Evolutionary conservation across 2,888 invertebrate species (phyloP).

Genomic region (Stramonita haemastoma): DNA sequence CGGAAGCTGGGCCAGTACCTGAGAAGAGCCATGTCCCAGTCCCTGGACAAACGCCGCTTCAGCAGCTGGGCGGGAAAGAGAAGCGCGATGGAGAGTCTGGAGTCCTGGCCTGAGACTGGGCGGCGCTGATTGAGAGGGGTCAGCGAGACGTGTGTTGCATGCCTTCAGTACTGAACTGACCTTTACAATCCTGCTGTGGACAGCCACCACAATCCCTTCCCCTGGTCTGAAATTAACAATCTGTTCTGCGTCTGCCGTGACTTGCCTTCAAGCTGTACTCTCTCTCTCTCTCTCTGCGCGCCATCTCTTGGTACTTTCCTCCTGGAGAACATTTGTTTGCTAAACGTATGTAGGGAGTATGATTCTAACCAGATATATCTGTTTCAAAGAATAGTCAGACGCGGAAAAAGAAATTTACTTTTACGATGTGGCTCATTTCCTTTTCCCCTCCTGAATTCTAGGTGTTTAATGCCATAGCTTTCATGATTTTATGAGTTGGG

Average conservation of each 20-base stretch:
- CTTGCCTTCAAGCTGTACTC: background rate
- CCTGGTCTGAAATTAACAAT: no score
- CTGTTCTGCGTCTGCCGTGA: background rate
- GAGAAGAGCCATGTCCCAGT: background rate
- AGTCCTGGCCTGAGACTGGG: background rate
- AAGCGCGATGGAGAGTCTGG: background rate
- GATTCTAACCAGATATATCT: background rate
- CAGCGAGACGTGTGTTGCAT: no score
- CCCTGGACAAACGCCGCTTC: conserved; percentile 16
- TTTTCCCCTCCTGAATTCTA: no score
- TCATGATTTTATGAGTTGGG: no score
- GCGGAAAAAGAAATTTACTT: background rate
- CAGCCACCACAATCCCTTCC: background rate
- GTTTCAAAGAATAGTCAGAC: background rate
- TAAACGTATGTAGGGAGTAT: background rate
- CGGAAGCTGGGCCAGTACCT: conserved; percentile 23
- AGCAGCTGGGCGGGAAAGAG: conserved; percentile 36
- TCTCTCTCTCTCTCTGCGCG: no score
- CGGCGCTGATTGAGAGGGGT: background rate
- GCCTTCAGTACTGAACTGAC: background rate
- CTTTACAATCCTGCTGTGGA: background rate
- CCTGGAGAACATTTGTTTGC: background rate
- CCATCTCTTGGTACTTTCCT: background rate
- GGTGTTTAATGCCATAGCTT: no score
- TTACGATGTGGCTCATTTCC: background rate